Percentiles rank a stretch among this genome's conserved stretches.
These are phyloP conservation scores for Palloptera scutellata DNA, from an alignment of 2,888 invertebrate species.

Conservation along the genomic window DNA sequence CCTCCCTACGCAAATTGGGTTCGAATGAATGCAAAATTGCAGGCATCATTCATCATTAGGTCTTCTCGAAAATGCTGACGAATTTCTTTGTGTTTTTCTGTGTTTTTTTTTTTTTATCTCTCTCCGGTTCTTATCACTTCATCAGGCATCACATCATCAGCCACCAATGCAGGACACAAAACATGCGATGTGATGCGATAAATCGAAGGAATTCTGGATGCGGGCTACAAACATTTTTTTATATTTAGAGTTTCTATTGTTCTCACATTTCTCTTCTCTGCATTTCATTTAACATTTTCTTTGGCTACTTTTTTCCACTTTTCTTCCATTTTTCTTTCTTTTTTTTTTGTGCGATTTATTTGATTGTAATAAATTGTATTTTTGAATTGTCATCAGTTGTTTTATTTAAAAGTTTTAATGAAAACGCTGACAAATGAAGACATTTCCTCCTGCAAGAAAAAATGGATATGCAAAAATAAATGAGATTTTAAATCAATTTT, in stretches of 20 bases:
- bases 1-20: conserved; percentile 16
- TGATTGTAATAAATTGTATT: conserved; percentile 20
- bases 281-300: neutral
- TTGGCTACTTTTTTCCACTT: neutral
- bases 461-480: neutral
- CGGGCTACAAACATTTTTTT: neutral
- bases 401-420: conserved; percentile 17
- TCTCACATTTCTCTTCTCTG: conserved; percentile 3
- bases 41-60: conserved; percentile 56
- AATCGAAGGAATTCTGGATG: neutral
- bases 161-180: too few species aligned
- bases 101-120: too few species aligned
- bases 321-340: neutral
- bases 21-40: conserved; percentile 27
- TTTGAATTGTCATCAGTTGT: conserved; percentile 24
- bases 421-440: conserved; percentile 17
- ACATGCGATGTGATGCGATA: neutral
- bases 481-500: too few species aligned
- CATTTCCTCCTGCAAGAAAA: neutral
- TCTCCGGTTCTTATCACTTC: too few species aligned
- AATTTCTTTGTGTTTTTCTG: neutral
- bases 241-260: conserved; percentile 35
- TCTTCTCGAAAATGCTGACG: conserved; percentile 28
- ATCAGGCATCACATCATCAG: too few species aligned
- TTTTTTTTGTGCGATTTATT: neutral